Evolutionary conservation across 2,888 invertebrate species (phyloP).

Genomic region (Notodonta dromedarius): DNA sequence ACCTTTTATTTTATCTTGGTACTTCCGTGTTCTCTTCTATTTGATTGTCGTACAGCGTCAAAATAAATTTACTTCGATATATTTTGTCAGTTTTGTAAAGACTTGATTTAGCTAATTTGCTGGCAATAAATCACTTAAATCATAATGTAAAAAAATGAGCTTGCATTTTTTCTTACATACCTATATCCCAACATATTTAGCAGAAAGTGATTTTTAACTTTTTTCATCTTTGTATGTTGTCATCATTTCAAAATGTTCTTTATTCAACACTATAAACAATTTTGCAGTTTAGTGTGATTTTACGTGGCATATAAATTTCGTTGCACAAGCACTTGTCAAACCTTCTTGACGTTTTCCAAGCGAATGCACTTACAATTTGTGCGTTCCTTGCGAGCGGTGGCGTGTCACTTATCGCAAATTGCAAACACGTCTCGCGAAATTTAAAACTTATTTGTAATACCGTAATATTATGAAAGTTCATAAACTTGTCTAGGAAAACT

Average conservation of each 20-base stretch:
- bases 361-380: conserved; percentile 34
- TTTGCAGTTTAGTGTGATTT: background rate
- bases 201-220: too few species aligned
- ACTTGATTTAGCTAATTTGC: too few species aligned
- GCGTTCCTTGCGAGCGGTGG: conserved; percentile 22
- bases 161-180: too few species aligned
- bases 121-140: too few species aligned
- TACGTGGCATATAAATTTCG: background rate
- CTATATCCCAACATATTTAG: too few species aligned
- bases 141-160: too few species aligned
- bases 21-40: background rate
- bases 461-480: background rate
- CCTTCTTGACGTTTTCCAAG: conserved; percentile 31
- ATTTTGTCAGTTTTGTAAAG: too few species aligned
- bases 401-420: conserved; percentile 32
- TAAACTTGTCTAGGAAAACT: background rate
- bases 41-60: too few species aligned
- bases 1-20: background rate
- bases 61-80: too few species aligned
- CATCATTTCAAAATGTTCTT: too few species aligned
- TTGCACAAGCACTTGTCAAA: conserved; percentile 23
- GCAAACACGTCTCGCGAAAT: conserved; percentile 9
- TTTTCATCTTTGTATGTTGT: too few species aligned
- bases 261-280: too few species aligned
- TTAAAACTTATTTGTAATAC: background rate